These are phyloP conservation scores for Myotis vivesi DNA, from an alignment of 2,797 vertebrate genomes.

Conservation along the genomic window DNA sequence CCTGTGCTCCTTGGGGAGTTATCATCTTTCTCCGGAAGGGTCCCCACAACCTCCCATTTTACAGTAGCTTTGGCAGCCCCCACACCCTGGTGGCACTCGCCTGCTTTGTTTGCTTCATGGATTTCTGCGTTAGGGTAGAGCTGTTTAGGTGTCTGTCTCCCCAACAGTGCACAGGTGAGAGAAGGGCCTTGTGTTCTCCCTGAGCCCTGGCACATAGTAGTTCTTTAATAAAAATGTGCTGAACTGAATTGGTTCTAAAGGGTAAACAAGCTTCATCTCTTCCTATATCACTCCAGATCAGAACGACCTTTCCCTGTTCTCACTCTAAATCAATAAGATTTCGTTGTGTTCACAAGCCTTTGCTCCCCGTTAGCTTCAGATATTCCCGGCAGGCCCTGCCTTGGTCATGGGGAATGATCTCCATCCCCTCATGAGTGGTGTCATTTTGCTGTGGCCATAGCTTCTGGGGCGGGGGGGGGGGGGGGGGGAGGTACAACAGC, in stretches of 20 bases:
- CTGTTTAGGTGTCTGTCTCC: neutral
- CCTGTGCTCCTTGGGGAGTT: neutral
- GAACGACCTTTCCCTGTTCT: neutral
- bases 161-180: neutral
- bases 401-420: neutral
- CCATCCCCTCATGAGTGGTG: neutral
- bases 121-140: neutral
- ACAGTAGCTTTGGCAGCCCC: neutral
- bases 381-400: neutral
- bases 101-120: neutral
- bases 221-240: neutral
- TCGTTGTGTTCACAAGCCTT: neutral
- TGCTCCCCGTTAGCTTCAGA: neutral
- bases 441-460: neutral
- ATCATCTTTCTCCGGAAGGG: neutral
- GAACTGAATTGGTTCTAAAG: neutral
- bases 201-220: neutral
- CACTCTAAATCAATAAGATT: neutral
- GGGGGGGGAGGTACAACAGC: neutral
- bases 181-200: neutral
- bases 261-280: neutral
- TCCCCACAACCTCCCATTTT: neutral
- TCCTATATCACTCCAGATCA: neutral
- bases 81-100: accelerated
- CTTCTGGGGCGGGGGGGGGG: too few species aligned